Percentiles rank a stretch among this genome's conserved stretches.
Conservation (phyloP, 2,888 invertebrate genomes). For the Oligia fasciuncula region DNA sequence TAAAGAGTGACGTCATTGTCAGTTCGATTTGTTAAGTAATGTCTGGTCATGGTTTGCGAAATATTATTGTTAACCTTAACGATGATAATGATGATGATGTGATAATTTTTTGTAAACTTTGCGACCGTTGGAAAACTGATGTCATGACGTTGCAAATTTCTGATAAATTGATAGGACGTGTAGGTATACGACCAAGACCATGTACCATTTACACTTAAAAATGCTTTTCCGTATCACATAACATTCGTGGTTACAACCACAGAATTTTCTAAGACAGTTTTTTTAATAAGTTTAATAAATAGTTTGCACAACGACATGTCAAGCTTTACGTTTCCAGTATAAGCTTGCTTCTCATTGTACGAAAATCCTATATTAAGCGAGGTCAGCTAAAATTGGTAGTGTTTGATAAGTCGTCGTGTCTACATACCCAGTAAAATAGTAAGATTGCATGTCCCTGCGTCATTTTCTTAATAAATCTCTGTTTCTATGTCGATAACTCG, state of each 20-base stretch:
- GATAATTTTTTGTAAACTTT: conserved; percentile 20
- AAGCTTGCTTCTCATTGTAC: not conserved
- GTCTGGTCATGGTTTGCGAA: conserved; percentile 4
- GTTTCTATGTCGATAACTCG: not conserved
- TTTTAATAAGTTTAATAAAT: not conserved
- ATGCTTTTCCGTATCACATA: not conserved
- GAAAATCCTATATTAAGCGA: not conserved
- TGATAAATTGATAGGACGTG: not conserved
- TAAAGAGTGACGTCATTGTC: conserved; percentile 64
- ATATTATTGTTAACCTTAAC: conserved; percentile 37
- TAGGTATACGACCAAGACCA: too few species aligned
- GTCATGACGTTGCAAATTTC: conserved; percentile 12
- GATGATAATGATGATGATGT: too few species aligned
- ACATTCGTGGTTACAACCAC: too few species aligned
- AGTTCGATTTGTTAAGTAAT: conserved; percentile 30
- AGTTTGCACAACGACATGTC: not conserved
- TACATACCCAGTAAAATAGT: not conserved
- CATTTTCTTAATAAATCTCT: not conserved
- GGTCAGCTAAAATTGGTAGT: not conserved
- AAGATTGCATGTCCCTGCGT: not conserved
- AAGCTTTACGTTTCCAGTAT: not conserved
- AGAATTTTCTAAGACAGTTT: conserved; percentile 7
- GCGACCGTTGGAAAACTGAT: conserved; percentile 9
- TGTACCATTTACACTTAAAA: not conserved
- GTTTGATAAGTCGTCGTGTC: not conserved